Conservation (phyloP, 2,113 vertebrate genomes). For the Turdus rufiventris region DNA sequence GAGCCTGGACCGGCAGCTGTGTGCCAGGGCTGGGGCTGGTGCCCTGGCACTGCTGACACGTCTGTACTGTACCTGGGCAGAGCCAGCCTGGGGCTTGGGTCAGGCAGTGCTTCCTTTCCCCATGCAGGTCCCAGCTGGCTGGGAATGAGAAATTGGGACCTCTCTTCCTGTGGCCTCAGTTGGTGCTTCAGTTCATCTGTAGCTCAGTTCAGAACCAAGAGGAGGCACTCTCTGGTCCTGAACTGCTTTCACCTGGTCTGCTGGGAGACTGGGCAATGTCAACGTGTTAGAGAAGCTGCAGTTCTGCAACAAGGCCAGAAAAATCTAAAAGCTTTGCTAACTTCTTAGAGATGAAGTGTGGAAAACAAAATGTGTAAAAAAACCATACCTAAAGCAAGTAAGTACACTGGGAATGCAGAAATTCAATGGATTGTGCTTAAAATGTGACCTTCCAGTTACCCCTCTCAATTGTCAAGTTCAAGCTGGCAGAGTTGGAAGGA, state of each 20-base stretch:
- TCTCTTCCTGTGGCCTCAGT: neutral
- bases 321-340: neutral
- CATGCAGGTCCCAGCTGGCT: accelerated
- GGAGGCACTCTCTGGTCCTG: neutral
- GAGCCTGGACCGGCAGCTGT: accelerated
- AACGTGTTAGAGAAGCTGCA: neutral
- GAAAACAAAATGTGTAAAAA: neutral
- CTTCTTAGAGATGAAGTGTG: neutral
- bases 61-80: neutral
- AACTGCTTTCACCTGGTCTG: neutral
- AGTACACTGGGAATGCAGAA: neutral
- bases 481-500: neutral
- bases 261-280: neutral
- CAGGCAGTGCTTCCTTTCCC: neutral
- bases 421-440: neutral
- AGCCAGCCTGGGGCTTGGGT: neutral
- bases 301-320: neutral
- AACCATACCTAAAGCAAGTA: neutral
- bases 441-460: neutral
- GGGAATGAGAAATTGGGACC: neutral
- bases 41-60: accelerated
- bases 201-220: neutral
- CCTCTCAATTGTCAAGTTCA: neutral
- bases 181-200: neutral
- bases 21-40: neutral